Conservation (phyloP, 2,113 vertebrate species). For the Leptobrachium ailaonicum region DNA sequence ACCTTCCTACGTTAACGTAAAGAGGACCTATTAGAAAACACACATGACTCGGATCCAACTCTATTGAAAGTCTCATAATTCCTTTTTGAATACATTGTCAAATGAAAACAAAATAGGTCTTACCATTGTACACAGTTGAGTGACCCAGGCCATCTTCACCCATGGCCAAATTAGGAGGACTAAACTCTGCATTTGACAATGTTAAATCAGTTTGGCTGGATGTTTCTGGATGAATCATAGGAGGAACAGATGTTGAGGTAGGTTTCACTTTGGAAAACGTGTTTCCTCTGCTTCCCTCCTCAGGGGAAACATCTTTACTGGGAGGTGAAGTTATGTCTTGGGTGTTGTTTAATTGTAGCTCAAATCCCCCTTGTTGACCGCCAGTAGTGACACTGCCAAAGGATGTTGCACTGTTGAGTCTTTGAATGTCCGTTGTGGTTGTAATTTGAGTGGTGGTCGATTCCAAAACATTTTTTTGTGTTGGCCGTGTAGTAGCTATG, state of each 20-base stretch:
- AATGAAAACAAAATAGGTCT: constrained; percentile 53
- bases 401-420: neutral
- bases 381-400: neutral
- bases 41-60: too few species aligned
- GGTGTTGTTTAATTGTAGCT: neutral
- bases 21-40: too few species aligned
- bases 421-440: neutral
- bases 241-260: constrained; percentile 60
- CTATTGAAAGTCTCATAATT: too few species aligned
- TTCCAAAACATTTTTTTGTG: neutral
- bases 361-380: neutral
- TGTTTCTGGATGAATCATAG: constrained; percentile 52
- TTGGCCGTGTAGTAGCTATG: neutral
- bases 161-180: constrained; percentile 60
- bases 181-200: constrained; percentile 56
- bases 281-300: constrained; percentile 10
- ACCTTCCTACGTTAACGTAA: too few species aligned
- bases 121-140: constrained; percentile 70
- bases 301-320: constrained; percentile 1
- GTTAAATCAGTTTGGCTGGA: constrained; percentile 53
- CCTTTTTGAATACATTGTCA: too few species aligned
- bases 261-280: constrained; percentile 57
- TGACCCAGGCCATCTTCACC: constrained; percentile 63
- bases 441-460: neutral
- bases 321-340: neutral